A percentile compares a stretch with the other conserved stretches of the same genome.
Conservation (phyloP, 1,140 invertebrate genomes). For the Formica exsecta region DNA sequence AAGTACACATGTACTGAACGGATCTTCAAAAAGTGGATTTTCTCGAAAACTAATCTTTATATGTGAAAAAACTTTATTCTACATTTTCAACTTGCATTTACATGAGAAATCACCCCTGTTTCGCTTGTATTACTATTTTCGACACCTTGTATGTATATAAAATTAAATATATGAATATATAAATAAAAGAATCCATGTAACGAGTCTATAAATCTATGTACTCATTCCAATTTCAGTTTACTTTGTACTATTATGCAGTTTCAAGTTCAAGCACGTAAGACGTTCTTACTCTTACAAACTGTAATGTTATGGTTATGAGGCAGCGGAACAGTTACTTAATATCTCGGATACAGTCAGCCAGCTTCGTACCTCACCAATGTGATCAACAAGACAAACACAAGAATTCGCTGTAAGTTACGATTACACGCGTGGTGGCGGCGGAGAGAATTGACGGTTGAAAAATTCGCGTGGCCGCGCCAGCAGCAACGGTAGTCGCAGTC, state of each 20-base stretch:
- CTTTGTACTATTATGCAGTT: neutral
- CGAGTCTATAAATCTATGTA: neutral
- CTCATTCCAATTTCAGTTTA: neutral
- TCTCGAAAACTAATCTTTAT: too few species aligned
- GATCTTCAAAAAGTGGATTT: too few species aligned
- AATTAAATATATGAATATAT: neutral
- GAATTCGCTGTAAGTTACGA: slow-evolving; percentile 37
- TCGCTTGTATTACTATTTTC: neutral
- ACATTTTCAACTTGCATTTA: too few species aligned
- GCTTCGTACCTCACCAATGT: slow-evolving; percentile 13
- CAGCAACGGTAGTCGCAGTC: slow-evolving; percentile 72
- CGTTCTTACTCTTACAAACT: slow-evolving; percentile 19
- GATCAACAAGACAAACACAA: slow-evolving; percentile 44
- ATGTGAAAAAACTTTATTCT: too few species aligned
- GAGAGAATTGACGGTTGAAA: slow-evolving; percentile 57
- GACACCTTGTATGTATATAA: neutral
- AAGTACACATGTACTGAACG: too few species aligned
- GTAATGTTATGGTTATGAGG: neutral
- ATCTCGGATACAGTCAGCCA: slow-evolving; percentile 27
- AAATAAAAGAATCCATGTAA: neutral
- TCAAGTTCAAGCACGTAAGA: slow-evolving; percentile 37
- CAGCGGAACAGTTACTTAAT: slow-evolving; percentile 48
- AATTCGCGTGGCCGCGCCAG: slow-evolving; percentile 60
- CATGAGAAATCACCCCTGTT: neutral
- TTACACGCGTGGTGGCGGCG: slow-evolving; percentile 41